phyloP scores from a whole-genome alignment of 2,888 invertebrate genomes.

The Coelopa pilipes region DNA sequence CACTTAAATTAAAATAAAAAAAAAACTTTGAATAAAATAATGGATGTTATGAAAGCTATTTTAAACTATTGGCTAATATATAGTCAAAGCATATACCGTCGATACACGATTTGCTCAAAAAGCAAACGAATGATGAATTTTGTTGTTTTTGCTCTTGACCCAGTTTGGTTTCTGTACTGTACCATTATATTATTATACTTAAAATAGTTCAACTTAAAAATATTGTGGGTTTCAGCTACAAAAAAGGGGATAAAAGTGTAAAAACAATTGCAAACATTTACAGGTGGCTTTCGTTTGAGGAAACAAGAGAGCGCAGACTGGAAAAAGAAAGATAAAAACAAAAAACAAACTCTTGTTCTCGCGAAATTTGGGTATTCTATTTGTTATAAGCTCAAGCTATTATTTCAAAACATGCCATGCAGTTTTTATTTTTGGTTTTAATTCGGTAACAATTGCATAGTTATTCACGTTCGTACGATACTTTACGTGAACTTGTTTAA shows the following conservation, averaged over 20 bases:
- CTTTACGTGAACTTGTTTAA: too few species aligned
- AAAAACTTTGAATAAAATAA: background rate
- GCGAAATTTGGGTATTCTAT: background rate
- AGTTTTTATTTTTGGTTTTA: background rate
- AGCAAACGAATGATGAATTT: slow-evolving; percentile 10
- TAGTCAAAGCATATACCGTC: slow-evolving; percentile 17
- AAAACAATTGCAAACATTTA: slow-evolving; percentile 13
- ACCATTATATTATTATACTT: slow-evolving; percentile 17
- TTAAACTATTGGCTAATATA: slow-evolving; percentile 23
- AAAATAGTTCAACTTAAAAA: slow-evolving; percentile 19
- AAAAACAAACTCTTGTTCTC: background rate
- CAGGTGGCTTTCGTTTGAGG: background rate
- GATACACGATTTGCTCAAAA: background rate
- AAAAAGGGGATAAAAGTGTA: background rate
- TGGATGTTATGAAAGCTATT: slow-evolving; percentile 25
- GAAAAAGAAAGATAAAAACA: too few species aligned
- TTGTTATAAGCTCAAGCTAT: background rate
- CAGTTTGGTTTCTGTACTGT: background rate
- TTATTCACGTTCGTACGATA: too few species aligned
- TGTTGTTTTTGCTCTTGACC: background rate
- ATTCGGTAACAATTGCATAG: background rate
- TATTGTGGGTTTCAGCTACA: slow-evolving; percentile 10
- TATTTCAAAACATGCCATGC: too few species aligned
- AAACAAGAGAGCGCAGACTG: too few species aligned
- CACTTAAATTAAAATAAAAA: slow-evolving; percentile 6